A percentile compares a stretch with the other conserved stretches of the same genome.
Conservation (phyloP, 2,113 vertebrate genomes). For the Origma solitaria region DNA sequence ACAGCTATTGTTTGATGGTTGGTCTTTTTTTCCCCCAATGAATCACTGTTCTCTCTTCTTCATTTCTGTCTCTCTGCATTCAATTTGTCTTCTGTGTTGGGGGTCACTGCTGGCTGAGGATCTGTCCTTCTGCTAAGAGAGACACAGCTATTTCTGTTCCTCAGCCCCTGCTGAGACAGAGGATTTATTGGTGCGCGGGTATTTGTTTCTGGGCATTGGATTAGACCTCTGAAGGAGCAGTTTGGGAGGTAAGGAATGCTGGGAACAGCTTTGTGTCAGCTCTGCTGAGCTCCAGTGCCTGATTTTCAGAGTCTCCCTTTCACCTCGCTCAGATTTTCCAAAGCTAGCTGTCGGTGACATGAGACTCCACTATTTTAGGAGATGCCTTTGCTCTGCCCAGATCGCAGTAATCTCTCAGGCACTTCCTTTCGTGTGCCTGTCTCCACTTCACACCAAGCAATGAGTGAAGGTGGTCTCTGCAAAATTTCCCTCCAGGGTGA, state of each 20-base stretch:
- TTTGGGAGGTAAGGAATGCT: conserved; percentile 54
- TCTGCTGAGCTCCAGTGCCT: neutral
- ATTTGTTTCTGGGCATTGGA: conserved; percentile 18
- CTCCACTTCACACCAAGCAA: neutral
- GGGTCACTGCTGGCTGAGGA: conserved; percentile 20
- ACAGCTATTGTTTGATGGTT: neutral
- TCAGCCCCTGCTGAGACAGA: neutral
- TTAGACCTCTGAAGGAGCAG: neutral
- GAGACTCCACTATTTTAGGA: neutral
- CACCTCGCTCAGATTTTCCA: conserved; percentile 20
- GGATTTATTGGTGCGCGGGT: neutral
- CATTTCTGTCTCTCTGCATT: conserved; percentile 17
- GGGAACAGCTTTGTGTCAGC: neutral
- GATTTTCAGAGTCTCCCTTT: neutral
- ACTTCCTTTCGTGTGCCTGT: neutral
- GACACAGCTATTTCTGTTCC: conserved; percentile 29
- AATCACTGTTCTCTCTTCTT: neutral
- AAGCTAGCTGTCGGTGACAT: neutral
- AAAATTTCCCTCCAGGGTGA: neutral
- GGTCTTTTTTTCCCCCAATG: neutral
- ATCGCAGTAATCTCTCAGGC: neutral
- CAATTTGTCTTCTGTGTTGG: conserved; percentile 34
- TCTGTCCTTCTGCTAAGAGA: conserved; percentile 5
- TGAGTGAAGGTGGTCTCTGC: neutral
- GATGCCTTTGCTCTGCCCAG: neutral